Evolutionary conservation across 2,797 vertebrate genomes (phyloP).

Genomic region (Acanthurus leucopareius): DNA sequence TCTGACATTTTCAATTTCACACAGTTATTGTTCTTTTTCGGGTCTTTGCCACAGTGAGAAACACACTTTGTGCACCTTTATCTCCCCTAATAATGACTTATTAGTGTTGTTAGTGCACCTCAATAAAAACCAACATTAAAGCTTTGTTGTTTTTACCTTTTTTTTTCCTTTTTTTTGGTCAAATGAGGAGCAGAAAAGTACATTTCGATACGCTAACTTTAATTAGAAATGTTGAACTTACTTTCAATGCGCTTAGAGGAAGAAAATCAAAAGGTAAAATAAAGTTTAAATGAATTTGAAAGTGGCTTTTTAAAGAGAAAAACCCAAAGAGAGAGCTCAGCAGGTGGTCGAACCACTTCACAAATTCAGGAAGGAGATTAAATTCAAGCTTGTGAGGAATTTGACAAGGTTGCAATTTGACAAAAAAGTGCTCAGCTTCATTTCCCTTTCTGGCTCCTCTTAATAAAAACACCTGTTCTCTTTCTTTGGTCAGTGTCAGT

Average conservation of each 20-base stretch:
- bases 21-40: slow-evolving; percentile 21
- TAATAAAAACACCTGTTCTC: slow-evolving; percentile 52
- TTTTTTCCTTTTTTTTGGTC: slow-evolving; percentile 22
- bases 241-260: slow-evolving; percentile 21
- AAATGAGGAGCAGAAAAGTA: slow-evolving; percentile 16
- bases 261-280: slow-evolving; percentile 35
- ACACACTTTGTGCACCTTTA: slow-evolving; percentile 35
- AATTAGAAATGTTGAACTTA: slow-evolving; percentile 15
- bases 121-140: slow-evolving; percentile 50
- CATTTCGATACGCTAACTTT: slow-evolving; percentile 27
- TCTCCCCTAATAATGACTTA: slow-evolving; percentile 46
- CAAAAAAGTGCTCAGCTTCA: slow-evolving; percentile 22
- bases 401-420: slow-evolving; percentile 28
- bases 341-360: slow-evolving; percentile 32
- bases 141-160: slow-evolving; percentile 41
- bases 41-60: slow-evolving; percentile 38
- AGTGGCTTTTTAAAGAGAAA: slow-evolving; percentile 22
- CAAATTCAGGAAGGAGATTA: slow-evolving; percentile 38
- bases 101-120: slow-evolving; percentile 46
- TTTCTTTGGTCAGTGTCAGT: slow-evolving; percentile 49
- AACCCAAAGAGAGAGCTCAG: slow-evolving; percentile 23
- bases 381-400: slow-evolving; percentile 22
- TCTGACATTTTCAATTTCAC: slow-evolving; percentile 68
- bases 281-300: slow-evolving; percentile 13
- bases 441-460: slow-evolving; percentile 45